Conservation (phyloP, 1,140 invertebrate species). For the Wasmannia auropunctata region DNA sequence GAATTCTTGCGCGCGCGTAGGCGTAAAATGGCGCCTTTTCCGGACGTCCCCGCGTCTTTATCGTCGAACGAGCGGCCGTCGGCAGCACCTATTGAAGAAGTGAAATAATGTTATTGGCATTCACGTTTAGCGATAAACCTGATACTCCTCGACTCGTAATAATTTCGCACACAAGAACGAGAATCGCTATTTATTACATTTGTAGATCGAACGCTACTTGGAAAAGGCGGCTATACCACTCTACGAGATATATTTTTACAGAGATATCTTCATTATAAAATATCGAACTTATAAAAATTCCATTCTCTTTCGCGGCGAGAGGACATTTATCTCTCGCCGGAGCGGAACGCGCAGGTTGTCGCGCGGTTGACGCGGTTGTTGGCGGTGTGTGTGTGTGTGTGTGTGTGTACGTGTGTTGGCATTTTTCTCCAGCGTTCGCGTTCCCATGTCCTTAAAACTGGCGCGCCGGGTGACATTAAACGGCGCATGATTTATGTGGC, state of each 20-base stretch:
- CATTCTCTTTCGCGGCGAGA: not conserved
- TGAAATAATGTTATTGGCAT: not conserved
- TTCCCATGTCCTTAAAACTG: constrained; percentile 16
- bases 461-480: constrained; percentile 21
- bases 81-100: not conserved
- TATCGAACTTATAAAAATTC: not conserved
- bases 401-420: too few relatives aligned
- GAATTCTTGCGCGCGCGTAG: not conserved
- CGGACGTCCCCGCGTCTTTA: not conserved
- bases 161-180: not conserved
- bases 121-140: not conserved
- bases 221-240: too few relatives aligned
- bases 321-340: not conserved
- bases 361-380: not conserved
- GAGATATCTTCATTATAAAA: not conserved
- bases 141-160: not conserved
- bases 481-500: constrained; percentile 47
- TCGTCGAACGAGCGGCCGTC: not conserved
- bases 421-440: not conserved
- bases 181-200: not conserved
- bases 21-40: not conserved
- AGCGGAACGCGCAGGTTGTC: not conserved
- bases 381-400: too few relatives aligned
- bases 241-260: not conserved
- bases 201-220: not conserved